Base-by-base conservation (phyloP, 1,140 invertebrate genomes). In the Eriocheir sinensis region DNA sequence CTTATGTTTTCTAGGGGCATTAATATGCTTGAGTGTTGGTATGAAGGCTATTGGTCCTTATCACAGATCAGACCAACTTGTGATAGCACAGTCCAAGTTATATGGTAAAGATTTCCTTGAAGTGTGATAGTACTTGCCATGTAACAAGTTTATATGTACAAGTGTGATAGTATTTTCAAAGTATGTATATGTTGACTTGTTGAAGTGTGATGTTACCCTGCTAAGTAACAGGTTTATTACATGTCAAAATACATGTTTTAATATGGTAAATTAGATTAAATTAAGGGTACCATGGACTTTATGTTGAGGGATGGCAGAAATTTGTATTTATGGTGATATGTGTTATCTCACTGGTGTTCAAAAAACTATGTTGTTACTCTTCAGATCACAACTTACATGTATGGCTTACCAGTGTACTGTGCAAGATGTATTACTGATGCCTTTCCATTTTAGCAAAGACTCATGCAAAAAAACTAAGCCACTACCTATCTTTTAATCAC, bases 71-170 rank as follows among this genome's bases (percentile, higher is more conserved):
- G 89, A 90, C 89, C 89, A 90, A 90, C 89, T 72, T 72, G 89
- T 90, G 89, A 72, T 90, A 90, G 44, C 53, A 53, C n/a, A 36
- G 88, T 89, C 44, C 88, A 38, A 41, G 81, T 85, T 85, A 85
- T 38, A n/a, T 85, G 38, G 88, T 89, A 53, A 44, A 89, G 88
- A 30, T 32, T 41, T 89, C 38, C 41, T 89, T 53, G 88, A 44
- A 90, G 89, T 90, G 89, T 90, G 89, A 90, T 90, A 90, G 89
- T 90, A 89, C 88, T 89, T 89, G 41, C 88, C 88, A 34, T 89
- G 41, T 44, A 53, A 44, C 41, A 89, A 53, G 88, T 89, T 89
- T 89, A 89, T 32, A 53, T 89, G 88, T 41, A 32, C 41, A 89
- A 41, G 88, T 89, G 88, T 89, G 88, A 89, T 89, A 32, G 41